Percentiles rank a stretch among this genome's conserved stretches.
Conservation (phyloP, 2,113 vertebrate species). For the Bungarus multicinctus region DNA sequence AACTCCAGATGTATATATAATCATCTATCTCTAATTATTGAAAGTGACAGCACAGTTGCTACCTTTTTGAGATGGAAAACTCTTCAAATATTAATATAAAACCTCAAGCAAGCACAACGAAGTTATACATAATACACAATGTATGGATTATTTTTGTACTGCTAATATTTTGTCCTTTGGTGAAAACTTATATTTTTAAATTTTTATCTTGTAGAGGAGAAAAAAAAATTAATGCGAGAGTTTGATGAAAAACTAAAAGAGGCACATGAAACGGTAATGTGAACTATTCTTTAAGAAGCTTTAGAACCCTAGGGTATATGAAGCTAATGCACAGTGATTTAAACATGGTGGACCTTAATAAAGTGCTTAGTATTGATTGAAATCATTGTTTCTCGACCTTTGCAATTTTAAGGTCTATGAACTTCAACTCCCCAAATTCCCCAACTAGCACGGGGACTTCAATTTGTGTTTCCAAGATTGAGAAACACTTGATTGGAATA, state of each 20-base stretch:
- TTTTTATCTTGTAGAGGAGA: slow-evolving; percentile 81
- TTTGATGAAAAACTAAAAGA: slow-evolving; percentile 92
- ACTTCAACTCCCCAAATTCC: not conserved
- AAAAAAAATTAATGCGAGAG: slow-evolving; percentile 83
- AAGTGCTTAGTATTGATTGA: not conserved
- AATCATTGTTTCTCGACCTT: not conserved
- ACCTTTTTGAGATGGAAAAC: not conserved
- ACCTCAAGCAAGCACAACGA: not conserved
- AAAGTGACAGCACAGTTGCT: not conserved
- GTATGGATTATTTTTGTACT: not conserved
- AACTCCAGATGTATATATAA: not conserved
- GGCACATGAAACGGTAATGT: slow-evolving; percentile 86
- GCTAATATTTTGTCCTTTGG: not conserved
- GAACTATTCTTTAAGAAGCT: not conserved
- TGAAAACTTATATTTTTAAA: slow-evolving; percentile 5
- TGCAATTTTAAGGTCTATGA: not conserved
- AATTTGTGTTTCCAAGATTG: not conserved
- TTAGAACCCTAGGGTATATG: not conserved
- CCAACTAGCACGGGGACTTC: not conserved
- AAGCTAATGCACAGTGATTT: not conserved
- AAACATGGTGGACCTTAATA: not conserved
- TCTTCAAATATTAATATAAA: not conserved
- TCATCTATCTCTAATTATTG: not conserved
- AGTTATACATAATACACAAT: not conserved
- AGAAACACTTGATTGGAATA: not conserved